Percentiles rank a stretch among this genome's conserved stretches.
These are phyloP conservation scores for Dysmachus trigonus DNA, from an alignment of 2,888 invertebrate species.

Conservation along the genomic window DNA sequence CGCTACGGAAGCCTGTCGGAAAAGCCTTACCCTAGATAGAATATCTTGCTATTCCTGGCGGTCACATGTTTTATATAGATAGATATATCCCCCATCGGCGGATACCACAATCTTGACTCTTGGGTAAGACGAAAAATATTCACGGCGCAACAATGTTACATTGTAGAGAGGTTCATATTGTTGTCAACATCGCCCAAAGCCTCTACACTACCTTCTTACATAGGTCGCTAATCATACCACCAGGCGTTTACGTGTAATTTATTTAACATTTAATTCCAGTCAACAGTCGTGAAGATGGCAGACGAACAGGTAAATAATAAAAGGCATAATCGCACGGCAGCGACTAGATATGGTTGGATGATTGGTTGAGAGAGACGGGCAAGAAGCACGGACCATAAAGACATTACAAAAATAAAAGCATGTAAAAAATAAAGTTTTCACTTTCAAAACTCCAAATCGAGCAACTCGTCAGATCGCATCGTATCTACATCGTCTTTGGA, in stretches of 20 bases:
- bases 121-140: not conserved
- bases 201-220: not conserved
- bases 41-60: not conserved
- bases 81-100: not conserved
- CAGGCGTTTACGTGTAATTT: not conserved
- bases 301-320: not conserved
- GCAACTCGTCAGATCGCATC: not conserved
- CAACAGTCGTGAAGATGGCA: not conserved
- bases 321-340: not conserved
- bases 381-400: not conserved
- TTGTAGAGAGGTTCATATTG: not conserved
- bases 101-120: not conserved
- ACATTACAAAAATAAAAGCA: not conserved
- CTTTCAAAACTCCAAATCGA: conserved; percentile 26
- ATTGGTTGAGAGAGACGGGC: too few relatives aligned
- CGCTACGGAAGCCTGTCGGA: not conserved
- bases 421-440: not conserved
- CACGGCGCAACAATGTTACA: not conserved
- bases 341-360: not conserved
- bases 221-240: not conserved
- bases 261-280: not conserved
- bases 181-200: not conserved
- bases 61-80: not conserved
- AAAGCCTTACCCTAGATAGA: not conserved
- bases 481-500: not conserved